phyloP scores from a whole-genome alignment of 2,113 vertebrate genomes.

The Corythaeola cristata region DNA sequence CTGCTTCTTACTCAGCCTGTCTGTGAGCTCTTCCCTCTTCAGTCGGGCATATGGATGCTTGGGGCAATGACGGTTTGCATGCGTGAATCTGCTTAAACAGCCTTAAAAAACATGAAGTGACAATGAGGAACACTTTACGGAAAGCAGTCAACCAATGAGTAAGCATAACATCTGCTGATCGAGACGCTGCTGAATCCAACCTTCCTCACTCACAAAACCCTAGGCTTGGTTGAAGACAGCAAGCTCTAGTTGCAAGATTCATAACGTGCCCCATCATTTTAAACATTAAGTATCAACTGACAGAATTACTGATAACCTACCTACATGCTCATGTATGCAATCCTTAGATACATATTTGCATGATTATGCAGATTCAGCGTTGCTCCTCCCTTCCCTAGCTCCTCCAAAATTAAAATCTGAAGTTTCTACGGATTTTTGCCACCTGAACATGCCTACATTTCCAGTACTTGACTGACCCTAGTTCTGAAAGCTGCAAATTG shows the following conservation, averaged over 20 bases:
- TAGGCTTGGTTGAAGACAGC: neutral
- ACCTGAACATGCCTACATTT: fast-evolving
- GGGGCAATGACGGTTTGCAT: slow-evolving; percentile 95
- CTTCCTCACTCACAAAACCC: neutral
- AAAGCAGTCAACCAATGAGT: neutral
- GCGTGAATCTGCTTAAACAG: slow-evolving; percentile 94
- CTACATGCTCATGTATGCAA: neutral
- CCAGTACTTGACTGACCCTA: neutral
- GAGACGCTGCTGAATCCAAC: neutral
- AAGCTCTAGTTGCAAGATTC: neutral
- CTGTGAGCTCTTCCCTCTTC: slow-evolving; percentile 90
- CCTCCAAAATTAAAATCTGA: neutral
- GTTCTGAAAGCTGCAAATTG: neutral
- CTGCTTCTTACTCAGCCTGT: slow-evolving; percentile 81
- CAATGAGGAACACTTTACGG: neutral
- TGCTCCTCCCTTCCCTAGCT: neutral
- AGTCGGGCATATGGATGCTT: slow-evolving; percentile 95
- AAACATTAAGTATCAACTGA: neutral
- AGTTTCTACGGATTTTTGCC: neutral
- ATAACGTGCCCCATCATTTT: neutral
- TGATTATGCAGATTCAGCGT: neutral
- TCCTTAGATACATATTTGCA: neutral
- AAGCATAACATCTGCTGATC: neutral
- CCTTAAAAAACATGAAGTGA: slow-evolving; percentile 72
- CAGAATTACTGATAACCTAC: neutral